Evolutionary conservation across 2,797 vertebrate species (phyloP).

Genomic region (Babyrousa celebensis): DNA sequence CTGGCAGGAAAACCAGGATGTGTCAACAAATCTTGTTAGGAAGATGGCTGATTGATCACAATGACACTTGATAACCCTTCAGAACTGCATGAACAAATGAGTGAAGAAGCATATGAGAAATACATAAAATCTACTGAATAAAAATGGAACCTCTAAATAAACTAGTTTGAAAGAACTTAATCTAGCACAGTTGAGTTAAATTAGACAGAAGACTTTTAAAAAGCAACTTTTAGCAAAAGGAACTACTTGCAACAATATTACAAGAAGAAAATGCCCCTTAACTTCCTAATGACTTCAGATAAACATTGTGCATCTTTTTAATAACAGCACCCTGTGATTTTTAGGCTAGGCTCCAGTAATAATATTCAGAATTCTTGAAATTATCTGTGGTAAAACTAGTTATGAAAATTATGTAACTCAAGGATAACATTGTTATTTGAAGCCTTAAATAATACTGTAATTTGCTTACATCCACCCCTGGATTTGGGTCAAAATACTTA

Average conservation of each 20-base stretch:
- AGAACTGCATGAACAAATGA: neutral
- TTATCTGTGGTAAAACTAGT: slow-evolving; percentile 59
- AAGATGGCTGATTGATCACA: neutral
- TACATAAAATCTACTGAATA: neutral
- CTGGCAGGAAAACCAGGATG: neutral
- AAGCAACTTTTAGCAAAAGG: slow-evolving; percentile 66
- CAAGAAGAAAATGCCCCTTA: slow-evolving; percentile 35
- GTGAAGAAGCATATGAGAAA: neutral
- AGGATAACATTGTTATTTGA: slow-evolving; percentile 42
- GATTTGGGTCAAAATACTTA: slow-evolving; percentile 45
- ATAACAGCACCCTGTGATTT: slow-evolving; percentile 49
- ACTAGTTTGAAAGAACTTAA: slow-evolving; percentile 2
- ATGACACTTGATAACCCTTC: neutral
- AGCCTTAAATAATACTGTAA: slow-evolving; percentile 65
- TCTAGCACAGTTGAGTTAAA: slow-evolving; percentile 87
- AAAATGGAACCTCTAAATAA: neutral
- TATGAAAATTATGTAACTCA: slow-evolving; percentile 65
- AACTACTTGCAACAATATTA: slow-evolving; percentile 31
- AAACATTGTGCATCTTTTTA: slow-evolving; percentile 69
- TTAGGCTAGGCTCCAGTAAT: slow-evolving; percentile 59
- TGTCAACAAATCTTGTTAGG: neutral
- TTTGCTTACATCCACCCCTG: neutral
- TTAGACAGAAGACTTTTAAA: slow-evolving; percentile 77
- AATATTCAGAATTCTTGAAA: slow-evolving; percentile 63
- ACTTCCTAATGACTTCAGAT: slow-evolving; percentile 73